Evolutionary conservation across 2,113 vertebrate species (phyloP).

Genomic region (Peromyscus leucopus): DNA sequence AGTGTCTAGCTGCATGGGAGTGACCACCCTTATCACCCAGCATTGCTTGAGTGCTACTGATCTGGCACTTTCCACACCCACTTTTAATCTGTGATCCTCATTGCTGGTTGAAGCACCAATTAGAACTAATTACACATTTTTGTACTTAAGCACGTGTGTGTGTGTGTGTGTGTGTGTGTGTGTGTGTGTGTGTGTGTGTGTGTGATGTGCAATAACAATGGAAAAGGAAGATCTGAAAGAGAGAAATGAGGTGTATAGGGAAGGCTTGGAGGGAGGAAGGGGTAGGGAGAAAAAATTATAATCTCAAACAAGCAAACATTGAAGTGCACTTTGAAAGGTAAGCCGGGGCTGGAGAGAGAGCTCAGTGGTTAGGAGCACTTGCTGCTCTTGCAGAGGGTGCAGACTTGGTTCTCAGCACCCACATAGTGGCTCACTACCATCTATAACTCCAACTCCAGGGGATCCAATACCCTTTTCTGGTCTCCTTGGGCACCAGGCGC

Average conservation of each 20-base stretch:
- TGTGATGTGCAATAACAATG: background rate
- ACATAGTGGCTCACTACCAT: background rate
- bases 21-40: background rate
- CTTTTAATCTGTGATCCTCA: background rate
- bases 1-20: rapidly evolving
- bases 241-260: background rate
- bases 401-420: background rate
- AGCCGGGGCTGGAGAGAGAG: background rate
- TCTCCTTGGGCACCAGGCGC: background rate
- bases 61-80: background rate
- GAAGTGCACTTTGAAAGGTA: background rate
- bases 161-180: background rate
- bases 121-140: background rate
- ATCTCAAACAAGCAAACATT: background rate
- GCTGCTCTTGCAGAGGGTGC: too few species aligned
- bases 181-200: too few species aligned
- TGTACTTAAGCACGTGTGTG: background rate
- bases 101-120: background rate
- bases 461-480: background rate
- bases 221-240: background rate
- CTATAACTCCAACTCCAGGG: background rate
- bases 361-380: background rate
- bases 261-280: background rate
- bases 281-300: background rate
- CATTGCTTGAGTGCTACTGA: background rate